phyloP scores from a whole-genome alignment of 2,113 vertebrate genomes.

The Siniperca knerii region DNA sequence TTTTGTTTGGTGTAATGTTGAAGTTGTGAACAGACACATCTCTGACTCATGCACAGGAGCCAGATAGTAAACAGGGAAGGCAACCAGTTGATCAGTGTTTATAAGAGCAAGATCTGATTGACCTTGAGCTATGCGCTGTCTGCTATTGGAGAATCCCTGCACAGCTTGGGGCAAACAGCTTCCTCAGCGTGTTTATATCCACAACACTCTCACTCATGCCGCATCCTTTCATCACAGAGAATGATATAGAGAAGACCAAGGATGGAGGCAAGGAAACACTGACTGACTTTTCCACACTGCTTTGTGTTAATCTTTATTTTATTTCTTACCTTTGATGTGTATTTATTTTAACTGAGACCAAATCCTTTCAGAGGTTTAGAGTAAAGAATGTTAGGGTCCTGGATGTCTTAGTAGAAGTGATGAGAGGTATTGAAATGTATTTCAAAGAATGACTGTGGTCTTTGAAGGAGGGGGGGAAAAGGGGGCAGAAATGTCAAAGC shows the following conservation, averaged over 20 bases:
- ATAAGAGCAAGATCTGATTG: conserved; percentile 32
- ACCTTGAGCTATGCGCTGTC: conserved; percentile 31
- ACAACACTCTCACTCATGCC: conserved; percentile 38
- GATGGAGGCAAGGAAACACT: neutral
- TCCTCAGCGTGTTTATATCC: conserved; percentile 57
- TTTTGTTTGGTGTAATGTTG: conserved; percentile 22
- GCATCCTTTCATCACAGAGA: conserved; percentile 42
- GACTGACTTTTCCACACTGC: neutral
- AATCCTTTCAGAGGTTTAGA: neutral
- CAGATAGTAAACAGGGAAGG: conserved; percentile 5
- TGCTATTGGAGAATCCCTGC: conserved; percentile 65
- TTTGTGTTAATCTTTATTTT: conserved; percentile 13
- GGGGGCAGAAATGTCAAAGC: neutral
- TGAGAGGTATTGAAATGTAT: neutral
- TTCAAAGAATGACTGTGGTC: neutral
- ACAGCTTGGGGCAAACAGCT: conserved; percentile 61
- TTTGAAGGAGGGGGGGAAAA: neutral
- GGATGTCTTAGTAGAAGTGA: neutral
- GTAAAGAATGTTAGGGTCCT: neutral
- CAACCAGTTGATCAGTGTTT: conserved; percentile 40
- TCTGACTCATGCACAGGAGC: conserved; percentile 35
- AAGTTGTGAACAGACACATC: conserved; percentile 30
- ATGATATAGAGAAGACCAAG: neutral
- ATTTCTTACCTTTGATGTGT: neutral
- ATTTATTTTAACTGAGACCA: conserved; percentile 3